phyloP scores from a whole-genome alignment of 2,797 vertebrate genomes.

The Aulostomus chinensis region DNA sequence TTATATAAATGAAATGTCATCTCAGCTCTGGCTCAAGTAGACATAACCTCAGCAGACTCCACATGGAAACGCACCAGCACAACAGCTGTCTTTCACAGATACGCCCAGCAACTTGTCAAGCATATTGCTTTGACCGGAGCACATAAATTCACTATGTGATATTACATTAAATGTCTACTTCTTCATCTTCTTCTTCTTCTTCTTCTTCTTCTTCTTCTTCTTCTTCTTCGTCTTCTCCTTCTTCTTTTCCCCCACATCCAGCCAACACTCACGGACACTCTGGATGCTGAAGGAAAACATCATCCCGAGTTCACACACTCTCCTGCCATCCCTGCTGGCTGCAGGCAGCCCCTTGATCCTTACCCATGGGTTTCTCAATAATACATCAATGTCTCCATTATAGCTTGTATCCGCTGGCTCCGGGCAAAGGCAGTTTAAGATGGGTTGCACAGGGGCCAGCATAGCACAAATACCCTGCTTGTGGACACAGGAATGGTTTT shows the following conservation, averaged over 20 bases:
- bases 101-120: constrained; percentile 47
- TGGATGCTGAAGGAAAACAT: constrained; percentile 55
- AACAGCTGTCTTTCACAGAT: constrained; percentile 47
- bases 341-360: constrained; percentile 71
- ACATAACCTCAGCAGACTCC: constrained; percentile 68
- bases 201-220: constrained; percentile 7
- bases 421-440: constrained; percentile 76
- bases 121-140: constrained; percentile 62
- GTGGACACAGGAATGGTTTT: constrained; percentile 79
- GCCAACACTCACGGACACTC: constrained; percentile 32
- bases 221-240: not conserved
- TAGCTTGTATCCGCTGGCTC: constrained; percentile 78
- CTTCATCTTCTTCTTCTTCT: constrained; percentile 1
- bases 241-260: too few species aligned
- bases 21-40: constrained; percentile 77
- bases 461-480: constrained; percentile 54
- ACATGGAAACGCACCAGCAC: constrained; percentile 51
- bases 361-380: constrained; percentile 84
- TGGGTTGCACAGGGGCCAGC: constrained; percentile 64
- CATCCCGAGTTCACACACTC: constrained; percentile 58
- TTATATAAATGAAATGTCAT: constrained; percentile 84
- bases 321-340: constrained; percentile 55
- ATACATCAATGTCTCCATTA: constrained; percentile 90
- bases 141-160: constrained; percentile 56
- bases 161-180: constrained; percentile 53